These are phyloP conservation scores for Eublepharis macularius DNA, from an alignment of 2,113 vertebrate species.

Conservation along the genomic window DNA sequence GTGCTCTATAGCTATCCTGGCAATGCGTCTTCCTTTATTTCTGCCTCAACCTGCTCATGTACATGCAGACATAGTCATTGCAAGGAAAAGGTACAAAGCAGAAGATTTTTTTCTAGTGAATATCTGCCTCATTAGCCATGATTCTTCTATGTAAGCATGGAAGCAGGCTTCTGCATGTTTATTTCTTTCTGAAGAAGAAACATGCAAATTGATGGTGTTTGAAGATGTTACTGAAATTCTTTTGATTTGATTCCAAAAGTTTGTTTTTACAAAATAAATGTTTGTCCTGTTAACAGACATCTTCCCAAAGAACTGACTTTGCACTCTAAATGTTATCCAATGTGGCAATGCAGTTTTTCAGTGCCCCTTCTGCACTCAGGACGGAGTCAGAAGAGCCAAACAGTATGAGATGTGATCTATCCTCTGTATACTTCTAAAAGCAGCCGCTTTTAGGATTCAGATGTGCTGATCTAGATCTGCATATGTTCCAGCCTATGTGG, in stretches of 20 bases:
- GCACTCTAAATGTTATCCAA: too few relatives aligned
- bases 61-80: neutral
- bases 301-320: too few relatives aligned
- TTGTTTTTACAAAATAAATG: neutral
- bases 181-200: too few relatives aligned
- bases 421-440: too few relatives aligned
- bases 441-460: neutral
- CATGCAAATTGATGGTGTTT: too few relatives aligned
- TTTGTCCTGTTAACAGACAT: neutral
- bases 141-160: neutral
- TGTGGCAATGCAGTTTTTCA: too few relatives aligned
- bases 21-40: accelerated
- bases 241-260: neutral
- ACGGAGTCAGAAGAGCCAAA: too few relatives aligned
- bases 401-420: too few relatives aligned
- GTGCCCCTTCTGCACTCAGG: too few relatives aligned
- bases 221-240: neutral
- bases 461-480: too few relatives aligned
- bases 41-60: neutral
- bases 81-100: neutral
- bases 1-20: slow-evolving; percentile 39
- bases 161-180: neutral
- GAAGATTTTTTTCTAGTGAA: neutral
- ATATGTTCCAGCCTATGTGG: too few relatives aligned
- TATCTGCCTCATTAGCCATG: neutral